Evolutionary conservation across 2,113 vertebrate species (phyloP), one percentile per base, ranked within the genome.

Genomic region (Protomyctophum bolini): DNA sequence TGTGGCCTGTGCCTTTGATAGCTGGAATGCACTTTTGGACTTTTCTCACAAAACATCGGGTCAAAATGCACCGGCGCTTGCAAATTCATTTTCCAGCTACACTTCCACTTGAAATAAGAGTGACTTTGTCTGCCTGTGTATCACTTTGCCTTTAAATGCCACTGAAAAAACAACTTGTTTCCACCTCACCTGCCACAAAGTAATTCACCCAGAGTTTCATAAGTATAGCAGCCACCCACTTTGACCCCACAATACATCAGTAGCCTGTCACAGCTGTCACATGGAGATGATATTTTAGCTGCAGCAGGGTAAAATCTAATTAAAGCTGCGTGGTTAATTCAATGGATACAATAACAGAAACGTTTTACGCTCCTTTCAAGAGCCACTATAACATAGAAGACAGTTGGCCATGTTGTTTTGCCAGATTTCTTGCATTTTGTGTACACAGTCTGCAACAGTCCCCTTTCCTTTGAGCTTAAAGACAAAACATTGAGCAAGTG

Each of bases 1-100:
- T 85, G 90, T 73, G 89, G 86, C 90, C 85, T 81, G 49, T 12
- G 61, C 70, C 86, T 90, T 90, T 89, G 89, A 87, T 89, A 81
- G 74, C 56, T 77, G 89, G 85, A 90, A 91, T 90, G 82, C 77
- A 76, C 73, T 77, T 86, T 86, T 83, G 76, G 75, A 75, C 60
- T 82, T 41, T 82, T 62, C 63, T 78, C 66, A 59, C 51, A 49
- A 49, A 65, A 64, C 47, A 64, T 55, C 5, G 7, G 15, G 70
- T 86, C 70, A 69, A 80, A 87, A 83, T 58, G 70, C 65, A 72
- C 14, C 73, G 73, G 67, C 57, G 14, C 12, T 62, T 70, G 52
- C 58, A 55, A 64, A 50, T 86, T 78, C 76, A 81, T 81, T 88
- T 88, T 88, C 76, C 79, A 87, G 65, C 49, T 71, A 68, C 70